Conservation (phyloP, 2,113 vertebrate species). For the Phrynosoma blainvillii region DNA sequence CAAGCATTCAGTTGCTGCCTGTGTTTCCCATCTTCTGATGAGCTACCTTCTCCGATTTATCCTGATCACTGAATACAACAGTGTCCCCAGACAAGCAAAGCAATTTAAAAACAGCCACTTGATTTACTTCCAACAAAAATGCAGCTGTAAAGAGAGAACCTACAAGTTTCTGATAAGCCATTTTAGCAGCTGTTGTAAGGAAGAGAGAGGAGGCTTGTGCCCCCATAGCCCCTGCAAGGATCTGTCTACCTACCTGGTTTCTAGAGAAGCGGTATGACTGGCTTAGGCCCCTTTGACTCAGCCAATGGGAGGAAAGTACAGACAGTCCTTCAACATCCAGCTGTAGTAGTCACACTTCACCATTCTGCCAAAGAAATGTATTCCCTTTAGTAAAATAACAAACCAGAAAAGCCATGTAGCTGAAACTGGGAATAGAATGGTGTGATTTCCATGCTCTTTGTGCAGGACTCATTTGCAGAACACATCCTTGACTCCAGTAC, state of each 20-base stretch:
- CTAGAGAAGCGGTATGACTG: constrained; percentile 13
- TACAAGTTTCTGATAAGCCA: constrained; percentile 29
- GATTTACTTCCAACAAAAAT: constrained; percentile 54
- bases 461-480: neutral
- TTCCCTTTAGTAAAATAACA: neutral
- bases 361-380: neutral
- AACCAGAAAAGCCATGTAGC: neutral
- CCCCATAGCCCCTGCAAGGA: neutral
- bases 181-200: constrained; percentile 40
- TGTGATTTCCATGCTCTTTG: rapidly evolving
- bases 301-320: neutral
- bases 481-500: neutral
- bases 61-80: neutral
- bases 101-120: constrained; percentile 29
- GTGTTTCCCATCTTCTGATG: neutral
- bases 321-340: neutral
- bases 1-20: neutral
- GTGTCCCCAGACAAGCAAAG: constrained; percentile 32
- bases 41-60: constrained; percentile 20
- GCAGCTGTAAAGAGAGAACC: constrained; percentile 46
- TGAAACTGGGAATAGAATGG: neutral
- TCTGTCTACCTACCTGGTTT: neutral
- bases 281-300: neutral
- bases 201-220: neutral
- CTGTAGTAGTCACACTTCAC: neutral